Evolutionary conservation across 2,113 vertebrate species (phyloP).

Genomic region (Pygathrix nemaeus): DNA sequence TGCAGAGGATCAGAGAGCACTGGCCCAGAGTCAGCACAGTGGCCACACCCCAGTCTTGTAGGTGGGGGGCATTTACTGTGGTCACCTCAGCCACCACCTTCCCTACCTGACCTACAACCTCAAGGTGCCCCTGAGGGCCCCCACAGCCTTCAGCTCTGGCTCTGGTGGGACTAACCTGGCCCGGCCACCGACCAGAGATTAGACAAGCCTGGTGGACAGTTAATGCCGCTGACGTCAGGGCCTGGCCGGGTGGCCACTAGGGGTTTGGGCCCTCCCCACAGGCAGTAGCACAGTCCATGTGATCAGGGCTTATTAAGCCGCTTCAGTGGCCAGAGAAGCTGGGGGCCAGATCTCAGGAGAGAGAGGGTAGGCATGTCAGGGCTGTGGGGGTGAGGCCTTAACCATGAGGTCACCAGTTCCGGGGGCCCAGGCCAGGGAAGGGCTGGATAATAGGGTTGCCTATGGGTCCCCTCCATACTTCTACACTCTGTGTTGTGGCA

Average conservation of each 20-base stretch:
- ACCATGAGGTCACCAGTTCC: constrained; percentile 11
- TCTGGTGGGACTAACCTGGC: constrained; percentile 56
- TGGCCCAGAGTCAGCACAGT: neutral
- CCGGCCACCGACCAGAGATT: constrained; percentile 64
- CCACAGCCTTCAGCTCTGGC: constrained; percentile 46
- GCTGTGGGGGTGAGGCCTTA: neutral
- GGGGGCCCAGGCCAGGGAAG: neutral
- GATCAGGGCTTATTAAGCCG: constrained; percentile 70
- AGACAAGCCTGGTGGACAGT: constrained; percentile 49
- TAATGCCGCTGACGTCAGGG: constrained; percentile 75
- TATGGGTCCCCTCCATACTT: neutral
- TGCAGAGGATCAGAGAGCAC: neutral
- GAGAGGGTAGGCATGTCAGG: neutral
- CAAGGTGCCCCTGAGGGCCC: constrained; percentile 42
- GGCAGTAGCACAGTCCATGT: constrained; percentile 55
- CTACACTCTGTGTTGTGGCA: neutral
- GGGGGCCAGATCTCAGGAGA: constrained; percentile 51
- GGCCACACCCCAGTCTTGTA: neutral
- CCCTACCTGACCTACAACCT: neutral
- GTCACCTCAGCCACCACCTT: neutral
- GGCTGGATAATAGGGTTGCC: neutral
- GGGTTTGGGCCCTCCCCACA: constrained; percentile 52
- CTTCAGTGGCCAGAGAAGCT: constrained; percentile 69
- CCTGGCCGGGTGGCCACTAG: constrained; percentile 42
- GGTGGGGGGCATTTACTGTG: neutral